A percentile compares a stretch with the other conserved stretches of the same genome.
phyloP scores from a whole-genome alignment of 2,797 vertebrate species.

The Aldrovandia affinis region DNA sequence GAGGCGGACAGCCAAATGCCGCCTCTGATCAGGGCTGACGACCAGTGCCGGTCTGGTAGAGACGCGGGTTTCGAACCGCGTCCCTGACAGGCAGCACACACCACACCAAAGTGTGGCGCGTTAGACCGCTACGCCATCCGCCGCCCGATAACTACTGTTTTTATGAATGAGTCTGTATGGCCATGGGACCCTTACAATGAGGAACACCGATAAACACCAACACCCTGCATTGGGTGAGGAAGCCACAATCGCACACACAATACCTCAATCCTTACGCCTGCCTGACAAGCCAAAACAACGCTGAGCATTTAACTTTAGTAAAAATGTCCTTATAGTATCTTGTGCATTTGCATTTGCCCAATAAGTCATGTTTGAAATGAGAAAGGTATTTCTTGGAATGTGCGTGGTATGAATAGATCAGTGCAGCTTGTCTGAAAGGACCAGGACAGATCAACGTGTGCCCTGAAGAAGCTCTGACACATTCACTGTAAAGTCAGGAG shows the following conservation, averaged over 20 bases:
- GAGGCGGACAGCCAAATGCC: too few species aligned
- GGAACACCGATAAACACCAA: not conserved
- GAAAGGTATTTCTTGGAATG: not conserved
- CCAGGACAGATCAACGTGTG: too few species aligned
- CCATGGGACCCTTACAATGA: not conserved
- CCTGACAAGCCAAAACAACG: not conserved
- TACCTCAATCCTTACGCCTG: not conserved
- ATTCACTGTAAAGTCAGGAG: too few species aligned
- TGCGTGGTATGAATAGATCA: not conserved
- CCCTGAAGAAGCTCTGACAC: too few species aligned
- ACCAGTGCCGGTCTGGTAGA: too few species aligned
- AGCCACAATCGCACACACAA: not conserved
- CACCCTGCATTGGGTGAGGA: not conserved
- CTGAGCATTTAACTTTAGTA: not conserved
- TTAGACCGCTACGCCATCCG: too few species aligned
- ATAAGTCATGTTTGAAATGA: not conserved
- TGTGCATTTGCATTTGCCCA: not conserved
- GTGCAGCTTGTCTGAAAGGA: not conserved
- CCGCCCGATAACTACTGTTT: not conserved
- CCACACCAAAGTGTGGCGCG: too few species aligned
- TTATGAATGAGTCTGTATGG: not conserved
- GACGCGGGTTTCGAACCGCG: too few species aligned
- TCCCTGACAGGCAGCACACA: too few species aligned
- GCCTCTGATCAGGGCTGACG: too few species aligned
- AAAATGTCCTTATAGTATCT: too few species aligned